Evolutionary conservation across 2,797 vertebrate species (phyloP), one percentile per base, ranked within the genome.

Genomic region (Rhinella marina): DNA sequence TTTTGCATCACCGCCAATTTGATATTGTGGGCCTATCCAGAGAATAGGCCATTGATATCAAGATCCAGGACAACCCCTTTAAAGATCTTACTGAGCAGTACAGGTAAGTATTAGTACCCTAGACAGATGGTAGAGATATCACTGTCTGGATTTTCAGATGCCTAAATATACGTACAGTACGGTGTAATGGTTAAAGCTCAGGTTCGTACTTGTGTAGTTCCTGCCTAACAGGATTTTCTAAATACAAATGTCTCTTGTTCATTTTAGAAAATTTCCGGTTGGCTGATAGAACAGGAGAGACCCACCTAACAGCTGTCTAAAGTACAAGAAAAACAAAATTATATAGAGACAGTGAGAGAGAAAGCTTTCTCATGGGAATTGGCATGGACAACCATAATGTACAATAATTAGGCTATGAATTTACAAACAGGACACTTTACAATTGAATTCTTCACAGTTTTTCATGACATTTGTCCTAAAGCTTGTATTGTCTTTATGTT

Each of bases 221-320:
- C 88, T 89, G 88, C 79, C 72, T 21, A 85, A 88, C 83, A 85
- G 83, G 83, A 88, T 88, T 88, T 66, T 88, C 82, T 86, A 86
- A 86, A 86, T 59, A 89, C 78, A 89, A 86, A 89, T 86, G 76
- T 68, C 84, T 86, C 84, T 88, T 85, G 79, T 86, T 86, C 88
- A 82, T 50, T 54, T 70, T 68, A 89, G 78, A 86, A 85, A 54
- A 86, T 89, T 86, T 82, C 79, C 78, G 78, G 80, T 76, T 86
- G 79, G 70, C 84, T 86, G 59, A 77, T 89, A 86, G 82, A 81
- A 89, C 84, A 86, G 68, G 70, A 86, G 61, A 80, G 88, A 89
- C 84, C 88, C 88, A 89, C 84, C 84, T 86, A 86, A 82, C 84
- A 89, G 88, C 84, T 59, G 84, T 68, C 84, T 76, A 82, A 88